Base-by-base conservation (phyloP, 2,113 vertebrate genomes). In the Eleginops maclovinus region DNA sequence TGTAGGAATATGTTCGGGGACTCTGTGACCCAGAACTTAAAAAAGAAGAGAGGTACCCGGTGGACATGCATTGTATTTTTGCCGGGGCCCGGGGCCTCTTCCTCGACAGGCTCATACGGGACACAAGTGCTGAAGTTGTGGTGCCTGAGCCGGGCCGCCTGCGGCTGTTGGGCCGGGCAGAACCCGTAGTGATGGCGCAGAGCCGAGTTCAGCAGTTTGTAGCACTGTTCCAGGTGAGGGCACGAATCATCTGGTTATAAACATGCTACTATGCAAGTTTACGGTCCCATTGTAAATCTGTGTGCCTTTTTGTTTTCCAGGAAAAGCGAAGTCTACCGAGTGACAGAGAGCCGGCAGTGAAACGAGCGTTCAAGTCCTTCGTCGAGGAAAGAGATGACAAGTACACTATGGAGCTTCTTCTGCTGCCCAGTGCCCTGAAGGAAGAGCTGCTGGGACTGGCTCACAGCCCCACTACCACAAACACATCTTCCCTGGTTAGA, bases 21-120 rank as follows among this genome's bases (percentile, higher is more conserved):
- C 89, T 99, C 61, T 99, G 98, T 90, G 97, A 98, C 89, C 98
- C 98, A 15, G 98, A 99, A 79, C 91, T 99, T 46, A 96, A 96
- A 88, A 92, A 96, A 86, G 96, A 93, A 51, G 97, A 99, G 78
- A 66, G 80, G 4, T 99, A 99, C 82, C 98, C 98, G 0, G 96
- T 95, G 85, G 97, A 98, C 87, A 98, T 99, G 97, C 98, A 99
- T 87, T 99, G 98, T 76, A 97, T 99, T 90, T 99, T 99, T 14
- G 97, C 93, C 9, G 97, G 97, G 0, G 96, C 97, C 0, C 93
- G 94, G 40, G 95, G 93, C 47, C 94, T 98, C 24, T 99, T 99
- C 89, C 91, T 99, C 72, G 96, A 97, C 87, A 93, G 95, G 17
- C 94, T 99, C 31, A 94, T 97, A 75, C 95, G 95, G 75, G 97